Evolutionary conservation across 1,140 invertebrate species (phyloP), one percentile per base, ranked within the genome.

Genomic region (Drosophila pruinosa): DNA sequence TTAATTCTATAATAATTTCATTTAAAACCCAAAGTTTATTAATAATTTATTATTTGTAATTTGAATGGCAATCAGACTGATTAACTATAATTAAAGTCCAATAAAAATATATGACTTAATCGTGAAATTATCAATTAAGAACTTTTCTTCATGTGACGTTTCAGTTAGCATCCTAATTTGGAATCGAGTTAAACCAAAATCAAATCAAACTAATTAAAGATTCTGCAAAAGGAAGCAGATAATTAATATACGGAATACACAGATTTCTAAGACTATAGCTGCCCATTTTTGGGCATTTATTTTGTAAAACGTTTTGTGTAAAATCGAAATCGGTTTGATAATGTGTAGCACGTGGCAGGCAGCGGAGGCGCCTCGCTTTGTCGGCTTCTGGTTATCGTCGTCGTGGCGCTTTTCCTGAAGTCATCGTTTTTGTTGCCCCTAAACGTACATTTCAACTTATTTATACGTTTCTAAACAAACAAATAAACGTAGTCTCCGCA

Each of bases 381-480:
- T 62, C 38, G 58, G 59, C 78, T 78, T 83, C 61, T 78, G 52
- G 24, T 54, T 68, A 56, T 73, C 57, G 21, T 67, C 50, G 43
- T 57, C 7, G 15, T 61, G 38, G 36, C 45, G 36, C 6, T 54
- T 50, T 78, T 68, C n/a, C 41, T 57, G 26, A 65, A 67, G 34
- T 45, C 28, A 10, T 22, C 39, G 26, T 50, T 59, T 56, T 56
- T 17, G 38, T 57, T 39, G 22, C 38, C 8, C 12, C 4, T 8
- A 53, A 74, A 56, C 62, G 61, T 59, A 14, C 53, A 75, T 64
- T 79, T 72, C 7, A 76, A 26, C 58, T 56, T 71, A 85, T 85
- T 85, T 76, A 80, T 74, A 41, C 45, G 53, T 64, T 85, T 61
- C 59, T 80, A 85, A 85, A 85, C 76, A 83, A 78, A 74, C 58